A percentile compares a stretch with the other conserved stretches of the same genome.
These are phyloP conservation scores for Takifugu bimaculatus DNA, from an alignment of 2,113 vertebrate genomes.

Conservation along the genomic window DNA sequence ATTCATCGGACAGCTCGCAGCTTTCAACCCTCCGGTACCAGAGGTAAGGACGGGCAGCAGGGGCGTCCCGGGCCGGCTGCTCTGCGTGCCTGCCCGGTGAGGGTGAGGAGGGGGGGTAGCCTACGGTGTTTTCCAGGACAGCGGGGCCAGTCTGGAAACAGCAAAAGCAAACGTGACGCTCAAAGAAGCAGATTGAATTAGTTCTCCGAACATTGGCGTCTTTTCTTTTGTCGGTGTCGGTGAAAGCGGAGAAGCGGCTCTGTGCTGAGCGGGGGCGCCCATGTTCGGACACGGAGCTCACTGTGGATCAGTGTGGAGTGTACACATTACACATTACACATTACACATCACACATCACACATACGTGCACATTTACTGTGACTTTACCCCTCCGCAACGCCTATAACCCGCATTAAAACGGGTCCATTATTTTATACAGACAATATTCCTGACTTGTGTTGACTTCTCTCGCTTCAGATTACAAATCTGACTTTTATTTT, in stretches of 20 bases:
- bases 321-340: too few relatives aligned
- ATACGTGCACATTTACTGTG: too few relatives aligned
- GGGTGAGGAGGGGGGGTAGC: background rate
- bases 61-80: constrained; percentile 13
- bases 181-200: background rate
- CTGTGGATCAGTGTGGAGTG: too few relatives aligned
- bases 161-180: background rate
- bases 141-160: constrained; percentile 8
- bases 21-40: constrained; percentile 63
- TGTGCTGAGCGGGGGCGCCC: constrained; percentile 31
- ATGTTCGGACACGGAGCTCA: constrained; percentile 6
- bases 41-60: constrained; percentile 68
- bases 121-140: constrained; percentile 9
- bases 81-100: background rate
- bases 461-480: too few relatives aligned
- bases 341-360: too few relatives aligned
- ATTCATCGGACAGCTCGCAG: constrained; percentile 52
- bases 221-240: constrained; percentile 21
- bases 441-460: too few relatives aligned
- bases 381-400: too few relatives aligned
- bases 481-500: too few relatives aligned
- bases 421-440: too few relatives aligned
- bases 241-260: constrained; percentile 9
- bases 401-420: too few relatives aligned
- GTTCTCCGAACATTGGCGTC: background rate